Conservation (phyloP, 2,113 vertebrate genomes). For the Nannospalax galili region DNA sequence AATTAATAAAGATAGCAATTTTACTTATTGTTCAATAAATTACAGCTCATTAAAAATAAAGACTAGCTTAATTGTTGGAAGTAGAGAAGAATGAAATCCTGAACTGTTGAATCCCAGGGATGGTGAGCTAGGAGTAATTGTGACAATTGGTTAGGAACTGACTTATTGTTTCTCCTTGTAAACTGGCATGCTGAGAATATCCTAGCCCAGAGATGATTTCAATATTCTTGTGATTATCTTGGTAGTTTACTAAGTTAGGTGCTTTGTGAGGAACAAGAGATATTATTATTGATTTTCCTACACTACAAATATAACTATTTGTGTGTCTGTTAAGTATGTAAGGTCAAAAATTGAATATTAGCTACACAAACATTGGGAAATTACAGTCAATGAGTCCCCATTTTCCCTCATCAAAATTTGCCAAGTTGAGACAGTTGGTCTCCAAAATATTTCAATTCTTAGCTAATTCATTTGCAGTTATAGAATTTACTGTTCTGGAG, state of each 20-base stretch:
- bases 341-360: neutral
- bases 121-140: too few species aligned
- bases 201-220: neutral
- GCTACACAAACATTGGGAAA: neutral
- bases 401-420: neutral
- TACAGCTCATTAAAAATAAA: neutral
- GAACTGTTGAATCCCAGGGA: neutral
- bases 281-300: neutral
- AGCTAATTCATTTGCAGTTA: neutral
- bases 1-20: too few species aligned
- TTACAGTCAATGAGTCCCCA: neutral
- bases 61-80: neutral
- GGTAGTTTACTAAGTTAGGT: neutral
- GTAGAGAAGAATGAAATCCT: neutral
- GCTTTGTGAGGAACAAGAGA: neutral
- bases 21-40: neutral
- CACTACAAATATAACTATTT: neutral
- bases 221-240: neutral
- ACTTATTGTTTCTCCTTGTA: neutral
- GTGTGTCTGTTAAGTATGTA: neutral
- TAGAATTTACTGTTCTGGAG: too few species aligned
- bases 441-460: neutral
- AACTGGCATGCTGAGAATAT: neutral
- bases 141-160: neutral
- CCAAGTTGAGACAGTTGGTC: neutral